phyloP scores from a whole-genome alignment of 1,140 invertebrate genomes.

The Drosophila sp. region DNA sequence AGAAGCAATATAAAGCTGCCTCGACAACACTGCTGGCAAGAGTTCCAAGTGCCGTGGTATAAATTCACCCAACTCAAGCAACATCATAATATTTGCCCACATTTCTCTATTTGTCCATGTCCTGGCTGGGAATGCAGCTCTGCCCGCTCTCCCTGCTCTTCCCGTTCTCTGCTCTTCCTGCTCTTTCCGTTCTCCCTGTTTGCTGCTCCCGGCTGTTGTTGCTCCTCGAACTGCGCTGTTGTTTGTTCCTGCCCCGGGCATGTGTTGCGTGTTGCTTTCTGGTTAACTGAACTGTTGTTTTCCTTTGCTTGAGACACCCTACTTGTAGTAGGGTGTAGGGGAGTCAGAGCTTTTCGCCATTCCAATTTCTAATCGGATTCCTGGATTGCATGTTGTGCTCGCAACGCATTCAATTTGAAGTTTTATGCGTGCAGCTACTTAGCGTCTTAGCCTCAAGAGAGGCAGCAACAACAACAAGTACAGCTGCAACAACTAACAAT shows the following conservation, averaged over 20 bases:
- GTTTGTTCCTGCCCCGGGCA: no score
- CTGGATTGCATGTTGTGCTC: slow-evolving; percentile 5
- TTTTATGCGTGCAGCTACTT: slow-evolving; percentile 52
- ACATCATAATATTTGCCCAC: slow-evolving; percentile 52
- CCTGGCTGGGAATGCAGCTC: slow-evolving; percentile 57
- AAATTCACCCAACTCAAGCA: not conserved
- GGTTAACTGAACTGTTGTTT: slow-evolving; percentile 71
- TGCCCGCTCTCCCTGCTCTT: not conserved
- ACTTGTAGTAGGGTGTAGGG: no score
- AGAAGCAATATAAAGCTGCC: no score
- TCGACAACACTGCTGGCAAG: not conserved
- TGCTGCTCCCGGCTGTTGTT: slow-evolving; percentile 38
- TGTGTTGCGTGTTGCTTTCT: slow-evolving; percentile 77
- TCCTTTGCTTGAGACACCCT: slow-evolving; percentile 14
- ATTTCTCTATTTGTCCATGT: slow-evolving; percentile 66
- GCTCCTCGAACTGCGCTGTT: slow-evolving; percentile 5
- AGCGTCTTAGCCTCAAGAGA: slow-evolving; percentile 29
- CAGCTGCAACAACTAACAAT: slow-evolving; percentile 8
- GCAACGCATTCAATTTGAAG: slow-evolving; percentile 35
- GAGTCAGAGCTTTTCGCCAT: not conserved
- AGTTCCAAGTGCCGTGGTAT: slow-evolving; percentile 26
- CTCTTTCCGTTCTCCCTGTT: not conserved
- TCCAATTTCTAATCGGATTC: slow-evolving; percentile 3
- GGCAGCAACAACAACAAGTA: not conserved
- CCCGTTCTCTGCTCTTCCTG: not conserved